Base-by-base conservation (phyloP, 2,797 vertebrate genomes). In the Acropternis orthonyx region DNA sequence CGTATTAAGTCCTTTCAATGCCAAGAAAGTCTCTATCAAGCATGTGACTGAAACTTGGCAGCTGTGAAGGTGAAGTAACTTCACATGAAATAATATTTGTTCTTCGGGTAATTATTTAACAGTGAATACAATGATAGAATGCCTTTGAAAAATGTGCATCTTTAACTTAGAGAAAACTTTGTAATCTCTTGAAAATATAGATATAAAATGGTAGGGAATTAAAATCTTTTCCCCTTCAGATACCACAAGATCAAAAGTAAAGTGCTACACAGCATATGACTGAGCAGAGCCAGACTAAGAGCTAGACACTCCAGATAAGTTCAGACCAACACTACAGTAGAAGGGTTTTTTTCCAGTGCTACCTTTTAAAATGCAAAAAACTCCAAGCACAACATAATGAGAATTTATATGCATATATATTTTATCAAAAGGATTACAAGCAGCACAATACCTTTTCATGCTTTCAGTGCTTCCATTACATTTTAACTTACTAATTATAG, bases 11-110 rank as follows among this genome's bases (percentile, higher is more conserved):
- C 80, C 49, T 91, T 87, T 61, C 61, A 51, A 54, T 68, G 81
- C 81, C 23, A 21, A 87, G 75, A 43, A 68, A 91, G 84, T 63
- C 84, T 94, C 88, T 65, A 71, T 67, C 65, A 68, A 89, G 72
- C 93, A 96, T 11, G 84, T 95, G 91, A 96, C 93, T 94, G 94
- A 96, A 97, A 96, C 93, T 82, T 96, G 95, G 96, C 95, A 95
- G 86, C 61, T 30, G 26, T 3, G 46, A 43, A 44, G 67, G 75
- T 89, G 86, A 96, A 93, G 71, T 89, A 95, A 91, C 56, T 92
- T 41, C 56, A 58, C 37, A 69, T 30, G 68, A 93, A 96, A 92
- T 82, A 85, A 22, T 85, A 84, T 95, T 93, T 96, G 86, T 65
- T 96, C 95, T 93, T 92, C 39, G 65, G 83, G 91, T 92, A 93